phyloP scores from a whole-genome alignment of 2,797 vertebrate genomes.

The Otolemur crassicaudatus region DNA sequence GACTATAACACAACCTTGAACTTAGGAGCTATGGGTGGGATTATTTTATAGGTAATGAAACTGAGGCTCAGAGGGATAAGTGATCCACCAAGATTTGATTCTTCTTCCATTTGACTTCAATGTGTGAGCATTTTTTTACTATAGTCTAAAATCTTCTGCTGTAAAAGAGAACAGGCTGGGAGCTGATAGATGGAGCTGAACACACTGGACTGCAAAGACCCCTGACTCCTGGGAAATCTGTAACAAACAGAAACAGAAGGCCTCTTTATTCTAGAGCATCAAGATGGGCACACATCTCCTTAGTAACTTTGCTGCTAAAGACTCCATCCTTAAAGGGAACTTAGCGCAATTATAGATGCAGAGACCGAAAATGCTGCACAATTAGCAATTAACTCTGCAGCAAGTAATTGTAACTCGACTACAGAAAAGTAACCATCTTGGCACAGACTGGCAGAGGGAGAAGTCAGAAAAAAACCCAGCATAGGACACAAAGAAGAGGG shows the following conservation, averaged over 20 bases:
- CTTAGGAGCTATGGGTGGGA: neutral
- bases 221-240: neutral
- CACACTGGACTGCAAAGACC: rapidly evolving
- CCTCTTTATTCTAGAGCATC: neutral
- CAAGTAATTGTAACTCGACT: neutral
- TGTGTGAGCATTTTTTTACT: neutral
- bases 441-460: neutral
- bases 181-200: neutral
- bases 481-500: neutral
- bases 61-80: neutral
- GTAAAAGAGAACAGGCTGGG: neutral
- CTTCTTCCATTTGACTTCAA: neutral
- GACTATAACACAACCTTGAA: neutral
- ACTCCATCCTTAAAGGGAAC: neutral
- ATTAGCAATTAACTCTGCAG: neutral
- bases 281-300: neutral
- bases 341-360: neutral
- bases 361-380: neutral
- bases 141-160: neutral
- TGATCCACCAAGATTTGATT: neutral
- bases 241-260: neutral
- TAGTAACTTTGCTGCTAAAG: neutral
- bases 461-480: neutral
- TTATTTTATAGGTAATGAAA: neutral
- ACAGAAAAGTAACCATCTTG: neutral